phyloP scores from a whole-genome alignment of 2,113 vertebrate genomes.

The Zosterops hypoxanthus region DNA sequence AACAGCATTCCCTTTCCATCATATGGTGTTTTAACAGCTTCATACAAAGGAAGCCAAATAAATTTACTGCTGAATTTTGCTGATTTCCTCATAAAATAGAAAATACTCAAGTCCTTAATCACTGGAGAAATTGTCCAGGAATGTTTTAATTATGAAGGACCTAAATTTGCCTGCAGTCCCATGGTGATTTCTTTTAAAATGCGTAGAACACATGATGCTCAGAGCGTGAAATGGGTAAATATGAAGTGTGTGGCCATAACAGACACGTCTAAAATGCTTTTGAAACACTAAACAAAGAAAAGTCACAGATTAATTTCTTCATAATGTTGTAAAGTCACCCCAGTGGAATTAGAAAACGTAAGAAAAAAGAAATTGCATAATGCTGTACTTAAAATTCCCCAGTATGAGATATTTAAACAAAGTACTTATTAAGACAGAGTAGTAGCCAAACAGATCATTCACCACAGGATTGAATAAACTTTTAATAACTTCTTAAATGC shows the following conservation, averaged over 20 bases:
- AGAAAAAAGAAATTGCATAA: not conserved
- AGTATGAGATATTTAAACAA: not conserved
- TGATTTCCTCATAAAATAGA: not conserved
- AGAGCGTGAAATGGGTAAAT: not conserved
- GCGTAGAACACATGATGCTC: fast-evolving
- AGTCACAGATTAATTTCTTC: not conserved
- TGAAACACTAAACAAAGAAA: not conserved
- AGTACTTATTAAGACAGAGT: not conserved
- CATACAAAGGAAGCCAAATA: not conserved
- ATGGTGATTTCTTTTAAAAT: not conserved
- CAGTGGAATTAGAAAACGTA: not conserved
- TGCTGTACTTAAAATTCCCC: not conserved
- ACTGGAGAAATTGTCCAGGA: not conserved
- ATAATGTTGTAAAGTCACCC: not conserved
- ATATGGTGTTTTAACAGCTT: not conserved
- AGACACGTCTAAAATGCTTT: not conserved
- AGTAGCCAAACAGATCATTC: not conserved
- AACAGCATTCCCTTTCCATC: not conserved
- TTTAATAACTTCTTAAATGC: conserved; percentile 52
- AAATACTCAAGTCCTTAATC: not conserved
- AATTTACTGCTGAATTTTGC: not conserved
- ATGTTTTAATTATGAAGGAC: not conserved
- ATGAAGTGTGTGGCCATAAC: not conserved
- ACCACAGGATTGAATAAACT: not conserved
- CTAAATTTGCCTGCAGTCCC: not conserved